A percentile compares a stretch with the other conserved stretches of the same genome.
phyloP scores from a whole-genome alignment of 2,888 invertebrate species.

The Lasius platythorax region DNA sequence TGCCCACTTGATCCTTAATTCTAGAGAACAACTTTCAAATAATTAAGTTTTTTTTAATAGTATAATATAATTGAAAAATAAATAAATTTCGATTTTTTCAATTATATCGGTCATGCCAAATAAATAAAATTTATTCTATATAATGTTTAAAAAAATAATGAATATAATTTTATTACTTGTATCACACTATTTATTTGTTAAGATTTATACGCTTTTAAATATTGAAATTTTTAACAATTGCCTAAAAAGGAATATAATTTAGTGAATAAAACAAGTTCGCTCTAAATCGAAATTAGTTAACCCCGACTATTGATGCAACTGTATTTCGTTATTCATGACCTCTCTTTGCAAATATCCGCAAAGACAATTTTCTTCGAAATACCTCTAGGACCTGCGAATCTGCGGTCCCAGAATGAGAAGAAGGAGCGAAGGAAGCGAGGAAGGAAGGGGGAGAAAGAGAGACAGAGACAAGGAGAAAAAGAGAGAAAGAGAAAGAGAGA shows the following conservation, averaged over 20 bases:
- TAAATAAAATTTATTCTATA: not conserved
- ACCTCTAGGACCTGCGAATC: not conserved
- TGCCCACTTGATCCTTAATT: not conserved
- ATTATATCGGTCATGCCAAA: not conserved
- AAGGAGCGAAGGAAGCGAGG: not conserved
- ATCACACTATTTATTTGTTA: not conserved
- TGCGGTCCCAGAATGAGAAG: constrained; percentile 28
- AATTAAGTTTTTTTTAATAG: not conserved
- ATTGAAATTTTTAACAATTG: not conserved
- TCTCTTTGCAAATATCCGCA: not conserved
- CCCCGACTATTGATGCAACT: not conserved
- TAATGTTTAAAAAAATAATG: constrained; percentile 1
- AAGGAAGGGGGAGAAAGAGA: not conserved
- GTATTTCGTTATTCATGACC: not conserved
- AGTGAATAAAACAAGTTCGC: not conserved
- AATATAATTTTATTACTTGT: not conserved
- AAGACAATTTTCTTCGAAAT: constrained; percentile 23
- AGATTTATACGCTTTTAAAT: not conserved
- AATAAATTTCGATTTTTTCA: not conserved
- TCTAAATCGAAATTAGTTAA: not conserved
- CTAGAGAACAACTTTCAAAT: not conserved
- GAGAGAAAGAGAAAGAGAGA: constrained; percentile 51
- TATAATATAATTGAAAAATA: not conserved
- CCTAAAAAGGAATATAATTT: not conserved
- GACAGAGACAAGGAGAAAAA: constrained; percentile 44